Evolutionary conservation across 37 sponge, comb jelly and placozoan genomes (phyloP).

Genomic region (Diacarnus erythraeanus): DNA sequence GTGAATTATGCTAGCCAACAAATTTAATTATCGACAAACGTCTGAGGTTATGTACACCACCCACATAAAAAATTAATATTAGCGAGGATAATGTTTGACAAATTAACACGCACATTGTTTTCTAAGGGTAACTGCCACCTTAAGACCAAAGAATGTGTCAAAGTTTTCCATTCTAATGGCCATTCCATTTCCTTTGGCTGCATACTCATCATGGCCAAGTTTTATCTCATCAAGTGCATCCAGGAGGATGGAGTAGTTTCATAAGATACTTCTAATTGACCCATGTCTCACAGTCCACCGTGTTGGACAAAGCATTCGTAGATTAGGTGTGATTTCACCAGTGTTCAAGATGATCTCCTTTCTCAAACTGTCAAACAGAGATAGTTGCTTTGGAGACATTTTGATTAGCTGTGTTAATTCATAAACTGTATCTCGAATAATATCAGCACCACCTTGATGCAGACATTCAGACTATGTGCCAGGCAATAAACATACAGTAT

Average conservation of each 20-base stretch:
- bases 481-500: slow-evolving; percentile 62
- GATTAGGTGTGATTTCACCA: slow-evolving; percentile 29
- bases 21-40: too few relatives aligned
- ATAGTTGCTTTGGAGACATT: slow-evolving; percentile 38
- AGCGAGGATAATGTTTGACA: too few relatives aligned
- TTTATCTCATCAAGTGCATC: slow-evolving; percentile 37
- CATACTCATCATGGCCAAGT: slow-evolving; percentile 65
- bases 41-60: too few relatives aligned
- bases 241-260: slow-evolving; percentile 30
- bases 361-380: slow-evolving; percentile 21
- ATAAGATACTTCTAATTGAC: slow-evolving; percentile 42
- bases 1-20: too few relatives aligned
- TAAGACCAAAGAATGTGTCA: slow-evolving; percentile 57
- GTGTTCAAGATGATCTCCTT: slow-evolving; percentile 7
- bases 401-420: slow-evolving; percentile 35
- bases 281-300: slow-evolving; percentile 49
- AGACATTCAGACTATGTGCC: slow-evolving; percentile 56
- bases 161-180: slow-evolving; percentile 46
- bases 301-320: slow-evolving; percentile 57
- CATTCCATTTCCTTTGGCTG: slow-evolving; percentile 62
- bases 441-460: slow-evolving; percentile 21
- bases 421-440: slow-evolving; percentile 31
- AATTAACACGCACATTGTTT: too few relatives aligned
- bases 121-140: too few relatives aligned
- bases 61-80: too few relatives aligned